phyloP scores from a whole-genome alignment of 2,113 vertebrate species.

The Thryonomys swinderianus region DNA sequence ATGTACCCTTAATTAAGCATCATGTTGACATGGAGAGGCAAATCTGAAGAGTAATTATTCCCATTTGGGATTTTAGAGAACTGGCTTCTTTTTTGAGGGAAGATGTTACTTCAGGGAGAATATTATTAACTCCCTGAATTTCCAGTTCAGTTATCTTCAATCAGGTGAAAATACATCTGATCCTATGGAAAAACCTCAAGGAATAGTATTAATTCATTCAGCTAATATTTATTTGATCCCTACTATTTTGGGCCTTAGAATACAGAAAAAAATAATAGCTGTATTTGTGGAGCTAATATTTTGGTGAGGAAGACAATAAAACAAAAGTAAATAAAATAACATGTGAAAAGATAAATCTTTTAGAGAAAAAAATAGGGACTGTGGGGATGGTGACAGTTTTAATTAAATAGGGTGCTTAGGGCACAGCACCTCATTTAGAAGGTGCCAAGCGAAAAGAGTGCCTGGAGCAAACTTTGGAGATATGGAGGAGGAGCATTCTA shows the following conservation, averaged over 20 bases:
- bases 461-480: neutral
- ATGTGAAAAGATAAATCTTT: neutral
- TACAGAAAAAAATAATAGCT: neutral
- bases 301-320: neutral
- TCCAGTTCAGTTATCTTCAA: constrained; percentile 1
- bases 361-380: neutral
- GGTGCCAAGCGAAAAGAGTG: neutral
- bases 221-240: constrained; percentile 12
- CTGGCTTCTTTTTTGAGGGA: constrained; percentile 8
- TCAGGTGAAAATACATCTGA: neutral
- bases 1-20: neutral
- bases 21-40: neutral
- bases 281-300: neutral
- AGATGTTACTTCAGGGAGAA: constrained; percentile 19
- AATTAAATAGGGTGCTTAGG: neutral
- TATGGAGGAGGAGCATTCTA: neutral
- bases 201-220: neutral
- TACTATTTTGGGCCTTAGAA: neutral
- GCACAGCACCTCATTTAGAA: neutral
- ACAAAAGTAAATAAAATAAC: neutral
- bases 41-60: neutral
- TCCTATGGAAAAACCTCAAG: neutral
- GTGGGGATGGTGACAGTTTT: neutral
- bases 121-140: neutral
- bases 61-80: neutral